A percentile compares a stretch with the other conserved stretches of the same genome.
phyloP scores from a whole-genome alignment of 2,113 vertebrate genomes.

The Oreochromis niloticus region DNA sequence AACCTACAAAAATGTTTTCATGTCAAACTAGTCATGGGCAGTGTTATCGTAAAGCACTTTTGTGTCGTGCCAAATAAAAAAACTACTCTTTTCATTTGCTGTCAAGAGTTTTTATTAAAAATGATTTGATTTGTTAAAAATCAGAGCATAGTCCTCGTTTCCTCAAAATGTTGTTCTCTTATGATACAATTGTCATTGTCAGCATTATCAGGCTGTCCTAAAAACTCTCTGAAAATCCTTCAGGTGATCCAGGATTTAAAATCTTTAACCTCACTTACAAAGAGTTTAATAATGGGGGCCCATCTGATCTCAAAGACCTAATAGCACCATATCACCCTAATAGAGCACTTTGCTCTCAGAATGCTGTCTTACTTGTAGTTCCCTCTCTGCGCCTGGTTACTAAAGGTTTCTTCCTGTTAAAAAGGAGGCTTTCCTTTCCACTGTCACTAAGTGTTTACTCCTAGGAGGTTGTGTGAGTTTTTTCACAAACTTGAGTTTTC shows the following conservation, averaged over 20 bases:
- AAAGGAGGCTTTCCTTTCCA: background rate
- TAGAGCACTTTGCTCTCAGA: background rate
- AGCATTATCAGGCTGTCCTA: background rate
- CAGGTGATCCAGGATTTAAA: background rate
- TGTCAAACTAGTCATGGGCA: conserved; percentile 46
- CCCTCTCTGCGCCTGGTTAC: background rate
- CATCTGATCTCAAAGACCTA: background rate
- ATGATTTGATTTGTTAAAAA: background rate
- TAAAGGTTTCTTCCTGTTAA: background rate
- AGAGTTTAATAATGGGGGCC: background rate
- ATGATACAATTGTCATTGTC: background rate
- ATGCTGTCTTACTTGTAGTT: background rate
- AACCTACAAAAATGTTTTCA: conserved; percentile 38
- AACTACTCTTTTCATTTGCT: conserved; percentile 40
- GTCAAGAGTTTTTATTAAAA: background rate
- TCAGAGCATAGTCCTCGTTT: background rate
- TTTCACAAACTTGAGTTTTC: no score
- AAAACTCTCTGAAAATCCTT: background rate
- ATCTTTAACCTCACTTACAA: background rate
- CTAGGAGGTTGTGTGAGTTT: no score
- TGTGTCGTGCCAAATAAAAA: conserved; percentile 74
- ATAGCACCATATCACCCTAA: background rate
- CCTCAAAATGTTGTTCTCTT: background rate
- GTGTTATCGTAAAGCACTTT: conserved; percentile 73
- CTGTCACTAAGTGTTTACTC: background rate